These are phyloP conservation scores for Aix galericulata DNA, from an alignment of 2,113 vertebrate species.

Conservation along the genomic window DNA sequence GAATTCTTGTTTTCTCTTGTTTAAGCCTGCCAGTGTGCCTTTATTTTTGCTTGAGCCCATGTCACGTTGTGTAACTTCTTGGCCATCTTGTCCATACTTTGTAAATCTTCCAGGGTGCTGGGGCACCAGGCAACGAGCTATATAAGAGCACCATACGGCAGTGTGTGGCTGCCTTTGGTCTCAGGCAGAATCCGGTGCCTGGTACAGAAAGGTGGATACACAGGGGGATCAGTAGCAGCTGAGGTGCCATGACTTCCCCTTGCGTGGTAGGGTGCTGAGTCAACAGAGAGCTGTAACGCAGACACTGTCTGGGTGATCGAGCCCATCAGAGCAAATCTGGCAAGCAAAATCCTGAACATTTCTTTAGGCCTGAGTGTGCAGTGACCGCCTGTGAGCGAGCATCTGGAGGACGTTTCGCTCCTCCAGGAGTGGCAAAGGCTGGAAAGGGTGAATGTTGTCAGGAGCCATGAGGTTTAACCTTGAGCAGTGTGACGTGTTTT, in stretches of 20 bases:
- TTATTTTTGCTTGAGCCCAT: too few relatives aligned
- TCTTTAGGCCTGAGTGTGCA: too few relatives aligned
- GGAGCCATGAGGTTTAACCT: too few relatives aligned
- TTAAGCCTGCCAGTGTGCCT: background rate
- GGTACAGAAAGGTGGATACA: background rate
- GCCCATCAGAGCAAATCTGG: too few relatives aligned
- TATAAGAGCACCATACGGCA: background rate
- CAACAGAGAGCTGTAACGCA: background rate
- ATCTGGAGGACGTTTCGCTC: background rate
- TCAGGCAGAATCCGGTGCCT: background rate
- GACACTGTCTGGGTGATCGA: too few relatives aligned
- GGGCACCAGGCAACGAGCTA: background rate
- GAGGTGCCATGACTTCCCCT: background rate
- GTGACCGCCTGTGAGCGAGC: background rate
- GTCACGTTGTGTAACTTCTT: background rate
- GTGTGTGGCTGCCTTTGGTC: background rate
- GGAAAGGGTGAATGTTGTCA: background rate
- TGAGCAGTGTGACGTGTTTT: too few relatives aligned
- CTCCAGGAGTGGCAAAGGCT: background rate
- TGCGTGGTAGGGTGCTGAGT: accelerated
- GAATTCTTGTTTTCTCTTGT: background rate
- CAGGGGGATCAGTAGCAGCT: background rate
- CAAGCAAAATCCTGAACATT: too few relatives aligned
- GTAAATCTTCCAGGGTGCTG: background rate
- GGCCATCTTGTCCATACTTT: background rate